Conservation (phyloP, 1,140 invertebrate genomes). For the Conus ventricosus region DNA sequence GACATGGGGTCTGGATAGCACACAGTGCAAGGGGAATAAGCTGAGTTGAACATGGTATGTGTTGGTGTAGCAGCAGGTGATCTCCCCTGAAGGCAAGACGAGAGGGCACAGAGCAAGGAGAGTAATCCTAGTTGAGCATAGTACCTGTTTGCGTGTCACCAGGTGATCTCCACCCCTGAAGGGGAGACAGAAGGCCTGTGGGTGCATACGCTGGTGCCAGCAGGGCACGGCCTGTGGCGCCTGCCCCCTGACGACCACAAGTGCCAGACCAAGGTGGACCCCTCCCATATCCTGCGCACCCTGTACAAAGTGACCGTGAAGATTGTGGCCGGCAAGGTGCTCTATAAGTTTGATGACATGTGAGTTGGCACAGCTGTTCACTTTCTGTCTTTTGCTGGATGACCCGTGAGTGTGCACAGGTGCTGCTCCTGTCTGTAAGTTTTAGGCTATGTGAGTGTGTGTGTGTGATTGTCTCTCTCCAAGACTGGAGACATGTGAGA, state of each 20-base stretch:
- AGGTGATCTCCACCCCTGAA: conserved; percentile 24
- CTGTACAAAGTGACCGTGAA: conserved; percentile 16
- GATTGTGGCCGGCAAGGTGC: conserved; percentile 26
- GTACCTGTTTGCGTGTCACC: neutral
- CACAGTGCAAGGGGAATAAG: no score
- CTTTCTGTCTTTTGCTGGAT: neutral
- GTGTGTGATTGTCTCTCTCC: neutral
- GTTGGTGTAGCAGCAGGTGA: no score
- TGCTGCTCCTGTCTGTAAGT: no score
- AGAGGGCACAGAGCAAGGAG: no score
- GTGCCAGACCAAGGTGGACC: conserved; percentile 9
- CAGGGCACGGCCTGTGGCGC: conserved; percentile 26
- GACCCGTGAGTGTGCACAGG: no score
- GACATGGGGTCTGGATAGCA: no score
- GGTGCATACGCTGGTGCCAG: conserved; percentile 23
- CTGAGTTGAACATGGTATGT: no score
- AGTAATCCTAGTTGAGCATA: no score
- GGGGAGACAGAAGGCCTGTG: conserved; percentile 24
- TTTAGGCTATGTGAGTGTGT: neutral
- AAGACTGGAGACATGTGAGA: neutral
- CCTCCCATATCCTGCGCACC: neutral
- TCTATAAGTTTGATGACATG: conserved; percentile 34
- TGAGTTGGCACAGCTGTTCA: neutral
- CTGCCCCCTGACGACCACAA: conserved; percentile 19
- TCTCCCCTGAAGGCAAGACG: no score